Percentiles rank a stretch among this genome's conserved stretches.
phyloP scores from a whole-genome alignment of 1,140 invertebrate species.

The Lepidurus packardi region DNA sequence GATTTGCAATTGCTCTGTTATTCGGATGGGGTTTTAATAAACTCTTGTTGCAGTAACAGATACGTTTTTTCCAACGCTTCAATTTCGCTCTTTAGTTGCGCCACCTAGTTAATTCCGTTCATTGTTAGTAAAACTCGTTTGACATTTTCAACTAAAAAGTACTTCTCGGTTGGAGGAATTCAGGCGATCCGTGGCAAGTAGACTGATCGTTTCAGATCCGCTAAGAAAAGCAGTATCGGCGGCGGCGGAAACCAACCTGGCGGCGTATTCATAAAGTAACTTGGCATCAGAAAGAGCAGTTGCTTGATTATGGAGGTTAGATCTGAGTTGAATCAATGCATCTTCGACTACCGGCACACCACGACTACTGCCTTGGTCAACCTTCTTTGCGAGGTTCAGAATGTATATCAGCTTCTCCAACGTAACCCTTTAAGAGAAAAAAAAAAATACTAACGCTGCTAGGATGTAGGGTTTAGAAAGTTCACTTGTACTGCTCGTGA shows the following conservation, averaged over 20 bases:
- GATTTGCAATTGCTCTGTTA: conserved; percentile 26
- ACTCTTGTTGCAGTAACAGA: conserved; percentile 20
- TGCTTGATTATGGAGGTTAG: not conserved
- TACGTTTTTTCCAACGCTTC: conserved; percentile 14
- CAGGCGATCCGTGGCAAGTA: not conserved
- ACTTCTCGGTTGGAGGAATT: conserved; percentile 16
- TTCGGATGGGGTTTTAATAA: conserved; percentile 23
- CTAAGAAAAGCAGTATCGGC: conserved; percentile 23
- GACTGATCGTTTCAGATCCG: not conserved
- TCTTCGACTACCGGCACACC: not conserved
- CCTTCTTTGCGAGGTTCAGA: not conserved
- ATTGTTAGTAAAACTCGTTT: not conserved
- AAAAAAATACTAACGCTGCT: not conserved
- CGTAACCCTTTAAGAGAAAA: not conserved
- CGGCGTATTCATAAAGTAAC: conserved; percentile 6
- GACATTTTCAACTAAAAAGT: not conserved
- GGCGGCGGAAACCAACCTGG: not conserved
- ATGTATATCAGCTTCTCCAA: not conserved
- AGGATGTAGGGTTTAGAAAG: too few species aligned
- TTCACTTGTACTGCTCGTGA: not conserved
- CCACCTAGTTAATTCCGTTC: conserved; percentile 13
- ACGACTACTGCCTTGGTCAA: not conserved
- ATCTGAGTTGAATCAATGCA: not conserved
- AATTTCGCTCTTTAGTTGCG: conserved; percentile 8
- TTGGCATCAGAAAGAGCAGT: not conserved